Percentiles rank a stretch among this genome's conserved stretches.
These are phyloP conservation scores for Coecobrya sp. DNA, from an alignment of 2,888 invertebrate genomes.

Conservation along the genomic window DNA sequence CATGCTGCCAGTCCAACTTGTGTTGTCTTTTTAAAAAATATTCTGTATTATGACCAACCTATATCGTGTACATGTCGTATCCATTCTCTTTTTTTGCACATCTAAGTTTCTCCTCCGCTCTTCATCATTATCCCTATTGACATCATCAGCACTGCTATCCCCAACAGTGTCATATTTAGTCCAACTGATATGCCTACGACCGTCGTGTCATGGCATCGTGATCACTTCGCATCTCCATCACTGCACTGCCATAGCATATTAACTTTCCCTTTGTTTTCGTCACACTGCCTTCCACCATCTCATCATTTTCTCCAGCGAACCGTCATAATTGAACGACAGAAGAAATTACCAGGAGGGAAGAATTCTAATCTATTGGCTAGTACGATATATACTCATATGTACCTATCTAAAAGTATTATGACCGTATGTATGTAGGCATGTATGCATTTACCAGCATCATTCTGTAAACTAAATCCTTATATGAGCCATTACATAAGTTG, in stretches of 20 bases:
- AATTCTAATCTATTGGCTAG: too few species aligned
- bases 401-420: too few species aligned
- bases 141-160: neutral
- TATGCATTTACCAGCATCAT: too few species aligned
- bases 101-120: neutral
- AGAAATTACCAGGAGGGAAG: neutral
- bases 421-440: too few species aligned
- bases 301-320: neutral
- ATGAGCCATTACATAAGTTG: too few species aligned
- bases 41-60: neutral
- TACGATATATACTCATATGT: too few species aligned
- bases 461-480: too few species aligned
- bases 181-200: neutral
- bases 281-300: neutral
- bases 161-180: neutral
- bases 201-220: neutral
- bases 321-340: neutral
- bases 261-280: neutral
- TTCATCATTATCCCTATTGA: neutral
- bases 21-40: neutral
- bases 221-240: neutral
- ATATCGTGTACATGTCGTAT: slow-evolving; percentile 21
- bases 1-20: neutral
- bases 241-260: neutral
- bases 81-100: neutral